Base-by-base conservation (phyloP, 2,797 vertebrate species). In the Phrynocephalus guinanensis region DNA sequence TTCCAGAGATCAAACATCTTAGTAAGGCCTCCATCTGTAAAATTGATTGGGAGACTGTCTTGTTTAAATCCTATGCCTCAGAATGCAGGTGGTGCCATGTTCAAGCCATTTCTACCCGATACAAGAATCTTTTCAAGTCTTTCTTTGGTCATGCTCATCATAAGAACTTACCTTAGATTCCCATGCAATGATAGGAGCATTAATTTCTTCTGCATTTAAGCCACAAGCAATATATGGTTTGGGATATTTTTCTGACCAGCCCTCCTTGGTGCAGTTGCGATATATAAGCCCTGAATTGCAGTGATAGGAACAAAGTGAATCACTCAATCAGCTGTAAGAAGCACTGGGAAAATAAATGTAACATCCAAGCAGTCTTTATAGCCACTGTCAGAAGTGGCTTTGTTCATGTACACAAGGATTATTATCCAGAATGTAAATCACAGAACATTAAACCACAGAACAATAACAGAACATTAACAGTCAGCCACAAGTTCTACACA, bases 171-270 rank as follows among this genome's bases (percentile, higher is more conserved):
- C 87, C 71, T 67, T 85, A 24, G 13, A 30, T 56, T 81, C 48
- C 78, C 63, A 68, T 5, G 33, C 60, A 76, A 10, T 44, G 76
- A 85, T 68, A 3, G 24, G 15, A 4, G 24, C 68, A 68, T 82
- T 85, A 38, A 33, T 52, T 77, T 95, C 96, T 0, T 97, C 97
- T 89, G 97, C 93, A 0, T 96, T 93, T 91, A 97, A 95, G 77
- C 96, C 97, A 79, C 98, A 98, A 38, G 98, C 97, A 0, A 97
- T 94, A 75, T 96, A 96, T 0, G 97, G 95, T 86, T 96, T 96
- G 0, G 97, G 91, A 16, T 98, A 98, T 0, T 93, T 93, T 16
- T 97, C 97, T 0, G 98, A 97, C 98, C 98, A 98, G 87, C 98
- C 98, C 0, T 90, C 83, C 0, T 81, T 94, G 0, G 98, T 98